Percentiles rank a stretch among this genome's conserved stretches.
Conservation (phyloP, 35 echinoderm and acorn worm genomes). For the Heliocidaris erythrogramma region DNA sequence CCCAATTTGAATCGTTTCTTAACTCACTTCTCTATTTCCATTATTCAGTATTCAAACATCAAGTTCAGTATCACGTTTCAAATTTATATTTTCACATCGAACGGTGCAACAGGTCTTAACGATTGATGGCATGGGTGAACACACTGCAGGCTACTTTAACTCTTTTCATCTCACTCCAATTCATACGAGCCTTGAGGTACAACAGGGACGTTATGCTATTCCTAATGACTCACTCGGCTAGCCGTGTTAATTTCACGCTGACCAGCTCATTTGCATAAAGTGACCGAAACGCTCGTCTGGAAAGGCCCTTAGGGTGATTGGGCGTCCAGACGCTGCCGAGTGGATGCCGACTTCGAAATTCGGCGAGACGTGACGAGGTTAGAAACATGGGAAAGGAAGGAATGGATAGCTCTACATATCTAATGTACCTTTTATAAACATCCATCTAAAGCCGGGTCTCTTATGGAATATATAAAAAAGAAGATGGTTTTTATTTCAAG, state of each 20-base stretch:
- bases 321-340: not conserved
- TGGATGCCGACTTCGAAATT: not conserved
- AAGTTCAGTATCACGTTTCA: not conserved
- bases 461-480: not conserved
- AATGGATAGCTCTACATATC: not conserved
- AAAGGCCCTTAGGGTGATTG: not conserved
- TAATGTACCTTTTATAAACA: not conserved
- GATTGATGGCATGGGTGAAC: not conserved
- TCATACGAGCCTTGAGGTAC: not conserved
- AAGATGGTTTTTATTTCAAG: not conserved
- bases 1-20: not conserved
- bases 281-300: not conserved
- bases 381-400: not conserved
- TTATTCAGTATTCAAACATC: not conserved
- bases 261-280: constrained; percentile 16
- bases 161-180: not conserved
- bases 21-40: not conserved
- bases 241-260: not conserved
- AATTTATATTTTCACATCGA: not conserved
- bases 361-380: not conserved
- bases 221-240: not conserved
- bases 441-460: not conserved
- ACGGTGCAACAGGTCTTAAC: not conserved
- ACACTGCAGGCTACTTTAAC: not conserved
- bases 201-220: not conserved